Conservation (phyloP, 2,797 vertebrate species). For the Aselliscus stoliczkanus region DNA sequence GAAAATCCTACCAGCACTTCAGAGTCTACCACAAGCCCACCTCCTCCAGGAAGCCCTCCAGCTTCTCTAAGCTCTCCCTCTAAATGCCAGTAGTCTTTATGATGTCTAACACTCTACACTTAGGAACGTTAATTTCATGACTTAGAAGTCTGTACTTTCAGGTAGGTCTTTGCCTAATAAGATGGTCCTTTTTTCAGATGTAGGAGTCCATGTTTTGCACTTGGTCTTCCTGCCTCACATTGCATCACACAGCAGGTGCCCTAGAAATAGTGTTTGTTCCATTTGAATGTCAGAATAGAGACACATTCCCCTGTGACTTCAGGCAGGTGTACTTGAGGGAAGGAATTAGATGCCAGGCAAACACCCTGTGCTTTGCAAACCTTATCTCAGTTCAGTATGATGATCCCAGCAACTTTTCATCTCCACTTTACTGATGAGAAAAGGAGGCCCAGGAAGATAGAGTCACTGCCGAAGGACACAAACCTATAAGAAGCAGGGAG, state of each 20-base stretch:
- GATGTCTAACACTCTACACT: background rate
- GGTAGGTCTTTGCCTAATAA: background rate
- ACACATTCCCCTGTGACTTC: background rate
- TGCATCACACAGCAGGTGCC: background rate
- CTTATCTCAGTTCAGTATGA: background rate
- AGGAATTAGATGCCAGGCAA: background rate
- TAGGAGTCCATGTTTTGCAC: background rate
- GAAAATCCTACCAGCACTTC: background rate
- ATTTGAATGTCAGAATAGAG: background rate
- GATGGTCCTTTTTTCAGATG: background rate
- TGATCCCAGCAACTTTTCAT: background rate
- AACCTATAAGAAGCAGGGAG: accelerated
- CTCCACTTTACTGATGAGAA: background rate
- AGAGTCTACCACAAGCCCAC: background rate
- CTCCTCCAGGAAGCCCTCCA: background rate
- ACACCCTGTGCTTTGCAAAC: background rate
- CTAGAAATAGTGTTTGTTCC: background rate
- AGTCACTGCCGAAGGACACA: background rate
- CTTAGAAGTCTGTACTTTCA: background rate
- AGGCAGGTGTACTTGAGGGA: background rate
- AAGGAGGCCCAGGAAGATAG: background rate
- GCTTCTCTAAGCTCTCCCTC: background rate
- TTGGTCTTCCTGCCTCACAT: background rate
- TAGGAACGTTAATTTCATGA: background rate
- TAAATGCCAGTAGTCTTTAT: background rate